Base-by-base conservation (phyloP, 2,797 vertebrate genomes). In the Rhincodon typus region DNA sequence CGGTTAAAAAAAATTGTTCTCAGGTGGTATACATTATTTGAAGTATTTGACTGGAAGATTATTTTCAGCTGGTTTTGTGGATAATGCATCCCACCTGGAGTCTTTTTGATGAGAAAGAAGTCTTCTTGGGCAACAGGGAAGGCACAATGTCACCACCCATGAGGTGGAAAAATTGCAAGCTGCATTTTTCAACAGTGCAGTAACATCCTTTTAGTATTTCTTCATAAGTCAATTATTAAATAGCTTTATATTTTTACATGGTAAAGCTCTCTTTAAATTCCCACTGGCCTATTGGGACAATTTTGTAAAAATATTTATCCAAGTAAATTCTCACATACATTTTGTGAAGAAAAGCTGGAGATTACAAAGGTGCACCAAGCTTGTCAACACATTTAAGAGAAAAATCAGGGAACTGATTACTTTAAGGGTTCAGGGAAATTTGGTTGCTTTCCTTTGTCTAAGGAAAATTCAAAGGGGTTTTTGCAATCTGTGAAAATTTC, bases 41-140 rank as follows among this genome's bases (percentile, higher is more conserved):
- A 74, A 94, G 69, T 72, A 46, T 67, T 72, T 72, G 69, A 74
- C 70, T 50, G 42, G 67, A 94, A 27, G 42, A 53, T 30, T 74
- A 94, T 94, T 94, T 94, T 94, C 94, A 94, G 94, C 46, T 74
- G 70, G 27, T 34, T 12, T 12, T 50, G 12, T 30, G 12, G 67
- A 74, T 74, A 94, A 94, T 94, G 42, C 46, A 50, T 94, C 69
- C 94, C 69, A 74, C 94, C 94, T 94, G 94, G 67, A 50, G 46
- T 34, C 42, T 10, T 50, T 70, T 66, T 91, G 19, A 62, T 66
- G 88, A n/a, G n/a, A 42, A 82, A 79, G 77, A 79, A 82, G 79
- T 82, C n/a, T 38, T 42, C n/a, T 21, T 82, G n/a, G 3, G 79
- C 79, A 21, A 62, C 57, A 91, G 57, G 66, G 88, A 91, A 91